Evolutionary conservation across 2,797 vertebrate species (phyloP).

Genomic region (Microhierax caerulescens): DNA sequence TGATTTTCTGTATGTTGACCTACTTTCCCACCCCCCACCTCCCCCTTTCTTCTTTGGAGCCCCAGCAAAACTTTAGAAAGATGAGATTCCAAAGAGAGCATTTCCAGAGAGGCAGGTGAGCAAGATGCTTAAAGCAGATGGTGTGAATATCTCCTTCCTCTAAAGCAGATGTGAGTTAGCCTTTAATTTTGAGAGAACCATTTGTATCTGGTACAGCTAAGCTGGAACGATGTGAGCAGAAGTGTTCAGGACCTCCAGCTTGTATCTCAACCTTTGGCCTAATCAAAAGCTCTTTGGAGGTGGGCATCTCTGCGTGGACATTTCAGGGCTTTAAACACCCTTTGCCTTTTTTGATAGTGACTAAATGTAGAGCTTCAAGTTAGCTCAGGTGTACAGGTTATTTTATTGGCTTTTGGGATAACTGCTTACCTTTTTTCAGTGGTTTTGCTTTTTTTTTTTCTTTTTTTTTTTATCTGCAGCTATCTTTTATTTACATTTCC

Average conservation of each 20-base stretch:
- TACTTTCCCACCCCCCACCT: too few species aligned
- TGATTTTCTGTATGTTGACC: not conserved
- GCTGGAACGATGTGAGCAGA: not conserved
- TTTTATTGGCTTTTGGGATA: not conserved
- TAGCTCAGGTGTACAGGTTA: not conserved
- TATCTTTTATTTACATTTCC: not conserved
- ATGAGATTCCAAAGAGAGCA: not conserved
- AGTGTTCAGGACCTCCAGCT: not conserved
- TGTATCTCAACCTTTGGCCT: not conserved
- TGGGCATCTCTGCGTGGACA: not conserved
- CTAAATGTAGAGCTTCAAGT: not conserved
- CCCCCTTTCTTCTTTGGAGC: not conserved
- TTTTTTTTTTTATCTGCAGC: not conserved
- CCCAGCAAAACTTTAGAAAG: not conserved
- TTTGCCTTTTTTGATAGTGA: not conserved
- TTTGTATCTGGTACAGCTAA: not conserved
- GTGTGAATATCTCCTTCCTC: not conserved
- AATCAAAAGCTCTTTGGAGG: not conserved
- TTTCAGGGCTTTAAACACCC: not conserved
- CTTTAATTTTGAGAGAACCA: not conserved
- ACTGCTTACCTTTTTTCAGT: not conserved
- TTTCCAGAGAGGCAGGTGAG: not conserved
- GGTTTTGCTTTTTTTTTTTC: not conserved
- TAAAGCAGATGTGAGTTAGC: not conserved
- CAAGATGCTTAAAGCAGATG: not conserved